phyloP scores from a whole-genome alignment of 1,140 invertebrate species.

The Neodiprion fabricii region DNA sequence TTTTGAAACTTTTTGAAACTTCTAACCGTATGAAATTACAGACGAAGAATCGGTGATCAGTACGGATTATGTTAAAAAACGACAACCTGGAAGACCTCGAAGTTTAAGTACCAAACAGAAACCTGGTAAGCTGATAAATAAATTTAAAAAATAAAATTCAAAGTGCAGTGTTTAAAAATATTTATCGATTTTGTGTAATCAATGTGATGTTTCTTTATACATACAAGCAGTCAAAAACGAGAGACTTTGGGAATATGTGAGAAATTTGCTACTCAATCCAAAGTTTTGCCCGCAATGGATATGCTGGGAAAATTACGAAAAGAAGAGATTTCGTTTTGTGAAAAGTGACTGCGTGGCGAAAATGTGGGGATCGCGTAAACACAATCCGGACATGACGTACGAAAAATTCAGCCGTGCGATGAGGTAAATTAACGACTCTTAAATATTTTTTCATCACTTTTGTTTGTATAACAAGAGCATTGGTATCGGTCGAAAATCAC shows the following conservation, averaged over 20 bases:
- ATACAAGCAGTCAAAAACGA: constrained; percentile 66
- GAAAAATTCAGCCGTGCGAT: constrained; percentile 93
- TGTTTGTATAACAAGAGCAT: too few relatives aligned
- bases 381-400: constrained; percentile 92
- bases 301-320: constrained; percentile 86
- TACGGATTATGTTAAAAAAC: constrained; percentile 50
- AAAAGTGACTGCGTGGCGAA: constrained; percentile 89
- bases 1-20: too few relatives aligned
- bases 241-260: constrained; percentile 82
- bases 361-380: constrained; percentile 86
- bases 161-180: neutral
- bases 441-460: too few relatives aligned
- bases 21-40: constrained; percentile 29
- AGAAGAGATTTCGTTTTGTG: constrained; percentile 88
- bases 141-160: constrained; percentile 9
- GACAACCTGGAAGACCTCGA: constrained; percentile 57
- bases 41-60: constrained; percentile 59
- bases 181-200: neutral
- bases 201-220: constrained; percentile 24
- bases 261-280: constrained; percentile 77
- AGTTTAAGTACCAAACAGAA: constrained; percentile 48
- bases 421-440: constrained; percentile 66
- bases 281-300: constrained; percentile 81
- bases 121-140: constrained; percentile 42
- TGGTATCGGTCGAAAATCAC: too few relatives aligned